Evolutionary conservation across 2,113 vertebrate genomes (phyloP).

Genomic region (Pygathrix nemaeus): DNA sequence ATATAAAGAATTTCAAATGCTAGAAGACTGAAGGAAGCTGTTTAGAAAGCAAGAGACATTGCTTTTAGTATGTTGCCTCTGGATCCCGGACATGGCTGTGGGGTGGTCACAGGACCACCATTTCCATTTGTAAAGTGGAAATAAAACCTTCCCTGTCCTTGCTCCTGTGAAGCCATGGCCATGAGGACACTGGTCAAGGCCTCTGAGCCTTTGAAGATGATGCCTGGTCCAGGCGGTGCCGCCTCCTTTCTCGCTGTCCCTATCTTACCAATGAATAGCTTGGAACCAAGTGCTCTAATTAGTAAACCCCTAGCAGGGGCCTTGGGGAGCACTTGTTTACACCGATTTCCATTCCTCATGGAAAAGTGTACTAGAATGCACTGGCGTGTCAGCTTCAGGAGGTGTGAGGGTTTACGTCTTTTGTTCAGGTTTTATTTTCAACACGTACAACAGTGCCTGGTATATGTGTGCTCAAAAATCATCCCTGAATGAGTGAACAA

Average conservation of each 20-base stretch:
- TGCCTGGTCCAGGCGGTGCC: not conserved
- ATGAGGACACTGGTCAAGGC: not conserved
- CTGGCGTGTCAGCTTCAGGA: not conserved
- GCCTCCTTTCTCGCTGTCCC: not conserved
- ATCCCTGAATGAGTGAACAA: not conserved
- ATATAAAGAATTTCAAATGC: not conserved
- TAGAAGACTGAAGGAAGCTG: not conserved
- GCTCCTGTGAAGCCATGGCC: not conserved
- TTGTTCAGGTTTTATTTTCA: not conserved
- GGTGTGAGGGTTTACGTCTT: not conserved
- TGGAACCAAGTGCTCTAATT: not conserved
- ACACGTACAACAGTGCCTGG: not conserved
- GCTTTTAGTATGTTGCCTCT: not conserved
- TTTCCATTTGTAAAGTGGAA: not conserved
- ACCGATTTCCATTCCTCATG: not conserved
- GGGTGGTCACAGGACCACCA: not conserved
- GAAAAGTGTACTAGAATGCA: not conserved
- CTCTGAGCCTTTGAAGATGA: conserved; percentile 1
- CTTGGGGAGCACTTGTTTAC: not conserved
- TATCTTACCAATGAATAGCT: not conserved
- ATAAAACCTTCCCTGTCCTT: not conserved
- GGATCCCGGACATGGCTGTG: not conserved
- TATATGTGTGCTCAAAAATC: not conserved
- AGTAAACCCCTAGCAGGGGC: not conserved
- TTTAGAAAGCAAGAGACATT: not conserved